Conservation (phyloP, 2,113 vertebrate species). For the Erythrocebus patas region DNA sequence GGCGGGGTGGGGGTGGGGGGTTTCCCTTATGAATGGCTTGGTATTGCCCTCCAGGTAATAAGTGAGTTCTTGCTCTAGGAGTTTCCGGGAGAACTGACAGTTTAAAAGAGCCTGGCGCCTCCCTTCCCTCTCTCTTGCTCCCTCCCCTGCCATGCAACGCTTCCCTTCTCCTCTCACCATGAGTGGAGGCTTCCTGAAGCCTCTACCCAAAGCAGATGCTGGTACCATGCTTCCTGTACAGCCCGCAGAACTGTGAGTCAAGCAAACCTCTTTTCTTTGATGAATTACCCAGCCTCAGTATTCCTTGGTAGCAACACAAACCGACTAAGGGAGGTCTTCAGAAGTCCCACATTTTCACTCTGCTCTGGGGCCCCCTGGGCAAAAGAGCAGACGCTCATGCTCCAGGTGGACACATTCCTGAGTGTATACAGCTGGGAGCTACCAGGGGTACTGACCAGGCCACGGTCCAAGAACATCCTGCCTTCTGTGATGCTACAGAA, state of each 20-base stretch:
- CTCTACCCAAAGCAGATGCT: background rate
- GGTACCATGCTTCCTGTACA: background rate
- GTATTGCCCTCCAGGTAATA: background rate
- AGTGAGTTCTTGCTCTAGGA: background rate
- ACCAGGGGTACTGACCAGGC: rapidly evolving
- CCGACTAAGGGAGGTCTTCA: background rate
- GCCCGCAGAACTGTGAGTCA: background rate
- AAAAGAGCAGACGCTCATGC: rapidly evolving
- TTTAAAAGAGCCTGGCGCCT: background rate
- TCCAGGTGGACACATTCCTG: background rate
- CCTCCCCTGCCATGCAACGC: no score
- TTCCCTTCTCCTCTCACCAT: background rate
- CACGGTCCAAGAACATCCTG: rapidly evolving
- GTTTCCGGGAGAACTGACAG: background rate
- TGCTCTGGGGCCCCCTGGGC: background rate
- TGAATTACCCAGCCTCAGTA: background rate
- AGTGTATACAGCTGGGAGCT: background rate
- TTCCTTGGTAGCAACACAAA: background rate
- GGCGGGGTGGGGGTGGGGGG: no score
- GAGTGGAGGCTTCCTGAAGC: background rate
- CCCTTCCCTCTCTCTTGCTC: background rate
- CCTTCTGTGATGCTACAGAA: background rate
- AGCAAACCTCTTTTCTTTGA: background rate
- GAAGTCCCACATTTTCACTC: background rate
- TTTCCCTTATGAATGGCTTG: background rate